Base-by-base conservation (phyloP, 2,797 vertebrate genomes). In the Notolepis coatsorum region DNA sequence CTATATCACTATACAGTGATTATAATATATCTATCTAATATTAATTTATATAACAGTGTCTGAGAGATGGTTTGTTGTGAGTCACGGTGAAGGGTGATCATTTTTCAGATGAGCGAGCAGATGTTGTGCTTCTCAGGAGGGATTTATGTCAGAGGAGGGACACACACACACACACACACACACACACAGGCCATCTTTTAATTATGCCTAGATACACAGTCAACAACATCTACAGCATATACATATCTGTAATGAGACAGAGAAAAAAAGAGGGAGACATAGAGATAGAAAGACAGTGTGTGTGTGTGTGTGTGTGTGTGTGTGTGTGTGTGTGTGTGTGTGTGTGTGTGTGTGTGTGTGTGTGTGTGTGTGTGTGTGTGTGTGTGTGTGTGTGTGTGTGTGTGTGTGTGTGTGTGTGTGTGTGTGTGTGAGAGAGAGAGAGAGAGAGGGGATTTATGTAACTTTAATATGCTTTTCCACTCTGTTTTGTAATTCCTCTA, bases 51-150 rank as follows among this genome's bases (percentile, higher is more conserved):
- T 63, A n/a, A n/a, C 71, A 72, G 43, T 42, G 39, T 65, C 65
- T 71, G 74, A 76, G 66, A 81, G 72, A 72, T 53, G 49, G 31
- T 23, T 20, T 43, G 41, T 43, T 43, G 41, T 39, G 72, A 70
- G 2, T 12, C 25, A 27, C 48, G 17, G 17, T 60, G 63, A 35
- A 25, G 51, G 47, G 68, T 8, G 61, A 18, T 42, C 66, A 61
- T 71, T 61, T 84, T 47, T 68, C 68, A 84, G 68, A 83, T 70
- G 73, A 86, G 58, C 3, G 66, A 84, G 65, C 85, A 88, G 87
- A 90, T 90, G 89, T 83, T 81, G 61, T 61, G 53, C 80, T 80
- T 72, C 84, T 87, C 85, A 83, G 69, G 75, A 74, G 86, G 82
- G 85, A 88, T 84, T 86, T 75, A 71, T 82, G 72, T 85, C 78